Evolutionary conservation across 2,888 invertebrate species (phyloP), one percentile per base, ranked within the genome.

Genomic region (Erebia ligea): DNA sequence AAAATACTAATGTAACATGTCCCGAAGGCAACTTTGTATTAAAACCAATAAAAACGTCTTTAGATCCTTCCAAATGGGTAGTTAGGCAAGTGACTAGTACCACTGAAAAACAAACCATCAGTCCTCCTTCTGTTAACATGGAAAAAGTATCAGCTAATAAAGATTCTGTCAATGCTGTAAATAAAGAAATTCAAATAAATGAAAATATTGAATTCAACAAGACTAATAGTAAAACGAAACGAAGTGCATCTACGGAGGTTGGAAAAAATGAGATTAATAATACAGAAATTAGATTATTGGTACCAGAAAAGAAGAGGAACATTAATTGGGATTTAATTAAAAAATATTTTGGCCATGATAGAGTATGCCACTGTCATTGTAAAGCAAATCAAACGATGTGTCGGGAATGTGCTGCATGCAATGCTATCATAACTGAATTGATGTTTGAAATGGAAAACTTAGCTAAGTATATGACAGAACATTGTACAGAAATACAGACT

Each of bases 401-500:
- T 56, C 81, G 77, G 61, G 82, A 84, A 1, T 92, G 92, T 72
- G 87, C 87, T 1, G 89, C 89, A 0, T 86, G 86, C 68, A 88
- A 92, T 67, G 83, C 84, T 2, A 90, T 92, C 8, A 85, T 91
- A 62, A 78, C 81, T 0, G 90, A 92, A 78, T 81, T 92, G 1
- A 82, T 86, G 62, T 88, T 88, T 61, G 90, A 91, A 74, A 85
- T 92, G 42, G 84, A 90, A 9, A 87, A 89, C 67, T 73, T 92
- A 61, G 84, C 86, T 0, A 78, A 82, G 13, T 92, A 85, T 59
- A 90, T 91, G 84, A 81, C 76, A 6, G 86, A 87, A 17, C 91
- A 92, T 75, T 91, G 90, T 70, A 87, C 87, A 1, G 92, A 91
- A 76, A 87, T 92, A 68, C 90, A 91, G 76, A 88, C 88, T 0